A percentile compares a stretch with the other conserved stretches of the same genome.
phyloP scores from a whole-genome alignment of 2,113 vertebrate species.

The Zosterops borbonicus region DNA sequence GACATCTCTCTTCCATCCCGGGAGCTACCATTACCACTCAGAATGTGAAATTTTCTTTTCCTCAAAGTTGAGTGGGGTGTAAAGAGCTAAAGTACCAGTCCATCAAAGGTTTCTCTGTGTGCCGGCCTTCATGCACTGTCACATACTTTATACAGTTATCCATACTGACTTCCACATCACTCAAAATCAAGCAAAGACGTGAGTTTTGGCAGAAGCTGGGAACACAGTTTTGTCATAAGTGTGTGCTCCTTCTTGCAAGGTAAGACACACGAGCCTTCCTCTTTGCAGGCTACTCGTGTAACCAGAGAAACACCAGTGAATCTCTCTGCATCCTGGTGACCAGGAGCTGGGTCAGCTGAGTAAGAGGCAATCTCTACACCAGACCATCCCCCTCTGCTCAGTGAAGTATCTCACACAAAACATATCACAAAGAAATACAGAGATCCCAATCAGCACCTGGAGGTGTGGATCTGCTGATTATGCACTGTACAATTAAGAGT shows the following conservation, averaged over 20 bases:
- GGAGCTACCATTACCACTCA: neutral
- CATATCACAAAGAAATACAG: neutral
- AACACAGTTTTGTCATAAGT: neutral
- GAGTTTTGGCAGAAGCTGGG: neutral
- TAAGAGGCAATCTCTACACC: neutral
- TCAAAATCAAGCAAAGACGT: neutral
- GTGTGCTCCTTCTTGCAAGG: neutral
- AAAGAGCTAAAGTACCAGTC: neutral
- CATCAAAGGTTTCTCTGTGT: neutral
- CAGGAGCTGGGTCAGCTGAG: neutral
- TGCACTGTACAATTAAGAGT: neutral
- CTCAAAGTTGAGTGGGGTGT: neutral
- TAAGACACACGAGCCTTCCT: accelerated
- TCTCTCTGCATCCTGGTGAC: neutral
- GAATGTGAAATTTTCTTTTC: neutral
- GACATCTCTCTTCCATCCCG: neutral
- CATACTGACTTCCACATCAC: neutral
- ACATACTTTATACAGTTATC: neutral
- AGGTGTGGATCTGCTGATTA: neutral
- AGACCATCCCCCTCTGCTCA: neutral
- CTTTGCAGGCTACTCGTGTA: neutral
- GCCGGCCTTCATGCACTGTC: neutral
- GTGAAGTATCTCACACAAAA: neutral
- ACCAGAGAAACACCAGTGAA: neutral
- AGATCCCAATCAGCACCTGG: neutral